Percentiles rank a stretch among this genome's conserved stretches.
Evolutionary conservation across 1,140 invertebrate genomes (phyloP).

Genomic region (Drosophila fuyamai): DNA sequence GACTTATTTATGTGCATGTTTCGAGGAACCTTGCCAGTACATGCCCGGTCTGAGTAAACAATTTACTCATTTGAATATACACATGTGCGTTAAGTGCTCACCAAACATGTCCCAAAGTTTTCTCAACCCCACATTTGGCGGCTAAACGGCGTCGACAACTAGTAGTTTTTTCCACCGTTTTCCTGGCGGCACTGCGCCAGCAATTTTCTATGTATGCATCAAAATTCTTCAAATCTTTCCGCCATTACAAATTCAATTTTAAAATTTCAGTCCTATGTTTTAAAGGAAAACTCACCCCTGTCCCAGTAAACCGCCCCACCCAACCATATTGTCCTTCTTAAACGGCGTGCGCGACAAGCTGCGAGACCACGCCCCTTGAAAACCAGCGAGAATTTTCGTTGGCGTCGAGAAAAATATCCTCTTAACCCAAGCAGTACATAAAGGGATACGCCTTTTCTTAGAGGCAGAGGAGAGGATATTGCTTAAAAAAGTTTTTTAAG

Average conservation of each 20-base stretch:
- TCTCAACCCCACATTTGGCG: neutral
- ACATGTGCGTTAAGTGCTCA: neutral
- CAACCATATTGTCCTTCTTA: constrained; percentile 13
- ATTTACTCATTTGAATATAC: neutral
- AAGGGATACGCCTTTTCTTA: constrained; percentile 1
- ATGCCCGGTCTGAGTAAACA: constrained; percentile 18
- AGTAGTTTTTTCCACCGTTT: neutral
- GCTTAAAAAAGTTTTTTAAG: neutral
- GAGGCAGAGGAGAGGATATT: neutral
- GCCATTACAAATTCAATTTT: constrained; percentile 12
- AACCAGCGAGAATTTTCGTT: constrained; percentile 28
- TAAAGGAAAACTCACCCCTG: constrained; percentile 31
- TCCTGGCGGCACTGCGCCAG: neutral
- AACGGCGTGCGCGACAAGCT: constrained; percentile 25
- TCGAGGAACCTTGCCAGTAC: constrained; percentile 2
- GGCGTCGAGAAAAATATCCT: constrained; percentile 20
- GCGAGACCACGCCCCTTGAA: constrained; percentile 32
- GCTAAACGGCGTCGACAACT: constrained; percentile 1
- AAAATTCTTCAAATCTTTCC: constrained; percentile 6
- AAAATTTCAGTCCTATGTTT: constrained; percentile 1
- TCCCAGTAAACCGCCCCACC: constrained; percentile 18
- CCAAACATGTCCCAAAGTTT: neutral
- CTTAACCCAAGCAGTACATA: constrained; percentile 4
- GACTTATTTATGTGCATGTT: constrained; percentile 1
- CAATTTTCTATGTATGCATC: neutral